These are phyloP conservation scores for Dromaius novaehollandiae DNA, from an alignment of 2,113 vertebrate genomes.

Conservation along the genomic window DNA sequence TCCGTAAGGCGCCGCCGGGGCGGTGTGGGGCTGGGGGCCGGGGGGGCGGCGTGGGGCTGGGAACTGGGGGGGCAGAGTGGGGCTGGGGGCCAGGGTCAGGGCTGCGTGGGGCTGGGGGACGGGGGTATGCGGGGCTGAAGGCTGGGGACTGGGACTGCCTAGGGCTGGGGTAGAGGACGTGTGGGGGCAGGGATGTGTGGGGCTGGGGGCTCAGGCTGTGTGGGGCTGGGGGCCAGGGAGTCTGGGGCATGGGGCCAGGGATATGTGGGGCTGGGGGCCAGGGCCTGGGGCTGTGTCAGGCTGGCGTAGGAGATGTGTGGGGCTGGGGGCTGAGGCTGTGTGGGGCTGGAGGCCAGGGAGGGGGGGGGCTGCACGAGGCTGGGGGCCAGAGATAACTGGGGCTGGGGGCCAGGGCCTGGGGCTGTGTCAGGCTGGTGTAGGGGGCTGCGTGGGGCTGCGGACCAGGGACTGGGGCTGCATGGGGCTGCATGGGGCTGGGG, in stretches of 20 bases:
- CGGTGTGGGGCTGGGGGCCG: not conserved
- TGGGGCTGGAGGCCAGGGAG: no score
- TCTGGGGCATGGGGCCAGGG: not conserved
- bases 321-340: not conserved
- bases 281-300: no score
- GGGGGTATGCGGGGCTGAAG: not conserved
- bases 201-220: not conserved
- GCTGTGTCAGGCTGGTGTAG: no score
- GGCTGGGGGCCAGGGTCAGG: not conserved
- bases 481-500: no score
- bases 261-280: no score
- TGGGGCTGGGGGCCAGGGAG: not conserved
- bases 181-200: not conserved
- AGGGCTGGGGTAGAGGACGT: no score
- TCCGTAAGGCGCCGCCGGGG: constrained; percentile 84
- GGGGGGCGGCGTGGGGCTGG: not conserved
- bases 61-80: not conserved
- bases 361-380: no score
- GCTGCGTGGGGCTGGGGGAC: not conserved
- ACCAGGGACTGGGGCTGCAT: no score
- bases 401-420: no score
- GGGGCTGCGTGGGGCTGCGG: no score
- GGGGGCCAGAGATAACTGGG: not conserved
- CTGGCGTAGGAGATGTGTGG: not conserved
- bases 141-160: not conserved